Conservation (phyloP, 2,113 vertebrate species). For the Glareola pratincola region DNA sequence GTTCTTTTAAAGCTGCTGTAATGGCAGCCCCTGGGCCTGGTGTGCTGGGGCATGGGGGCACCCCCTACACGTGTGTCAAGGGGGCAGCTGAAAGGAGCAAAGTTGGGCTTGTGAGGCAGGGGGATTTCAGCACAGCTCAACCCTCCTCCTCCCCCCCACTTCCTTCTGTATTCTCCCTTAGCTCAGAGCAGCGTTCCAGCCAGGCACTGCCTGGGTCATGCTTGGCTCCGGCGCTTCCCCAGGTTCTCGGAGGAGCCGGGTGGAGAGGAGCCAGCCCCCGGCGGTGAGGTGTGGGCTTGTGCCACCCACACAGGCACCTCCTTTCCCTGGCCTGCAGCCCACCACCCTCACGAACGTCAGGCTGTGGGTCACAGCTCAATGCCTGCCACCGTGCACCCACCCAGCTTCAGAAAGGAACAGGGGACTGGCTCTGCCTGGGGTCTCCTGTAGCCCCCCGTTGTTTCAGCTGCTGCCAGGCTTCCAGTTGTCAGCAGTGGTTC, state of each 20-base stretch:
- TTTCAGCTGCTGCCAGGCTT: not conserved
- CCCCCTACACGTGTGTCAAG: not conserved
- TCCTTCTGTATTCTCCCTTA: fast-evolving
- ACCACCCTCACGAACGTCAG: fast-evolving
- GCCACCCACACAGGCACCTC: not conserved
- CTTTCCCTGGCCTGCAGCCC: not conserved
- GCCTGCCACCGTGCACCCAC: not conserved
- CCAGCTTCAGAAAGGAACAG: not conserved
- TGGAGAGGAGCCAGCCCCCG: not conserved
- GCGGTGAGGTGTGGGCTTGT: not conserved
- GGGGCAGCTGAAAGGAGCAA: not conserved
- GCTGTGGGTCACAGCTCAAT: fast-evolving
- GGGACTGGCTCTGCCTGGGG: not conserved
- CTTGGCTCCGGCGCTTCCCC: not conserved
- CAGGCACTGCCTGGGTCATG: not conserved
- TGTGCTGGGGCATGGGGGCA: not conserved
- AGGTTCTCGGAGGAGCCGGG: not conserved
- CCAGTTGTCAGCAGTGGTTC: not conserved
- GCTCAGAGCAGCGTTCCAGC: not conserved
- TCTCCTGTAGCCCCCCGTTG: not conserved
- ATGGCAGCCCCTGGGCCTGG: not conserved
- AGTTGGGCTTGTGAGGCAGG: not conserved
- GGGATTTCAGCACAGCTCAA: not conserved
- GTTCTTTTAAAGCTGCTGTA: not conserved
- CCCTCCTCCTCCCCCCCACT: not conserved